Conservation (phyloP, 23 tunicate genomes). For the Corella eumyota region DNA sequence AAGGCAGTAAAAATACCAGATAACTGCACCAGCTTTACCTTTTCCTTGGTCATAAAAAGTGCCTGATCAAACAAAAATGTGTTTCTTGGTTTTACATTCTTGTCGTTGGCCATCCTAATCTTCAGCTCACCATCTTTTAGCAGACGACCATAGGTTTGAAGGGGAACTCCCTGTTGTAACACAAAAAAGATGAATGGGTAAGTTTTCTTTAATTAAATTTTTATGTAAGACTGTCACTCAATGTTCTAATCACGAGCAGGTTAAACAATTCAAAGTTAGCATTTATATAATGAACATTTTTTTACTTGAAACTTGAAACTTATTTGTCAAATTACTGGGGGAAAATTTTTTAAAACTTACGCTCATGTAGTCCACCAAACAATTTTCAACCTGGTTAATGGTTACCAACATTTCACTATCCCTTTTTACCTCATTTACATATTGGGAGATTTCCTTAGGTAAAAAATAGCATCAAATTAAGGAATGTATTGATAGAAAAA, state of each 20-base stretch:
- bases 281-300: no score
- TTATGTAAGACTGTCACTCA: not conserved
- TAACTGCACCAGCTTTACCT: conserved; percentile 3
- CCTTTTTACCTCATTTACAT: conserved; percentile 88
- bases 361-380: conserved; percentile 46
- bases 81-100: conserved; percentile 35
- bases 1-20: no score
- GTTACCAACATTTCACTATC: conserved; percentile 75
- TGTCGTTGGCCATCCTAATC: conserved; percentile 41
- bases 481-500: not conserved
- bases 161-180: conserved; percentile 30
- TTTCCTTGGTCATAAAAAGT: conserved; percentile 68
- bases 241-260: not conserved
- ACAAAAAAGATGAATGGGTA: not conserved
- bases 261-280: no score
- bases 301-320: no score
- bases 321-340: no score
- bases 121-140: conserved; percentile 79
- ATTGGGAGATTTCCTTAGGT: conserved; percentile 62
- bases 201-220: no score
- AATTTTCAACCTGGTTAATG: conserved; percentile 53
- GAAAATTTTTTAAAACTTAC: conserved; percentile 42
- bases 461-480: not conserved
- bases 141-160: conserved; percentile 50
- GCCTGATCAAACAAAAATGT: conserved; percentile 85